Conservation (phyloP, 2,888 invertebrate genomes). For the Schizaphis graminum region DNA sequence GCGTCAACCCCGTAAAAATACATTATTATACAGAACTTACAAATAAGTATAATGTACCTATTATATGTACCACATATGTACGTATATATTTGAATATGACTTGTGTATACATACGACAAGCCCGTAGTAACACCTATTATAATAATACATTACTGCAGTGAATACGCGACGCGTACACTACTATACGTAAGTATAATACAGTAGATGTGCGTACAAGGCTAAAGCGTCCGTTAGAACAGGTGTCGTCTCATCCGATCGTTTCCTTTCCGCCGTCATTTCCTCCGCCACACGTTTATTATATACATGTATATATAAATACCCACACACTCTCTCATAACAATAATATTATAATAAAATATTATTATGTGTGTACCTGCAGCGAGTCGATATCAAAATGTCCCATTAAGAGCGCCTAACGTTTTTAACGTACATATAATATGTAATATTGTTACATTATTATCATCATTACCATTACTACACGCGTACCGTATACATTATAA, state of each 20-base stretch:
- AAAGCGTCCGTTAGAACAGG: constrained; percentile 64
- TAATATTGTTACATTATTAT: not conserved
- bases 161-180: not conserved
- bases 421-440: constrained; percentile 37
- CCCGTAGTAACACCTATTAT: constrained; percentile 12
- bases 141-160: not conserved
- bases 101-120: not conserved
- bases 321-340: not conserved
- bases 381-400: constrained; percentile 30
- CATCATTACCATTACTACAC: not conserved
- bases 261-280: constrained; percentile 64
- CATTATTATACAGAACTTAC: not conserved
- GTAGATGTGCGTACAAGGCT: constrained; percentile 43
- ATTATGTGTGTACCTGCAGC: not conserved
- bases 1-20: not conserved
- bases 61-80: not conserved
- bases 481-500: not conserved
- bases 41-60: not conserved
- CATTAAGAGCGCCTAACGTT: not conserved
- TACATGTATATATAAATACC: not conserved
- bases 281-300: not conserved
- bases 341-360: not conserved
- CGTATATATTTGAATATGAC: not conserved
- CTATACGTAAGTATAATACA: not conserved
- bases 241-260: constrained; percentile 61